Evolutionary conservation across 2,888 invertebrate species (phyloP).

Genomic region (Dasypogon diadema): DNA sequence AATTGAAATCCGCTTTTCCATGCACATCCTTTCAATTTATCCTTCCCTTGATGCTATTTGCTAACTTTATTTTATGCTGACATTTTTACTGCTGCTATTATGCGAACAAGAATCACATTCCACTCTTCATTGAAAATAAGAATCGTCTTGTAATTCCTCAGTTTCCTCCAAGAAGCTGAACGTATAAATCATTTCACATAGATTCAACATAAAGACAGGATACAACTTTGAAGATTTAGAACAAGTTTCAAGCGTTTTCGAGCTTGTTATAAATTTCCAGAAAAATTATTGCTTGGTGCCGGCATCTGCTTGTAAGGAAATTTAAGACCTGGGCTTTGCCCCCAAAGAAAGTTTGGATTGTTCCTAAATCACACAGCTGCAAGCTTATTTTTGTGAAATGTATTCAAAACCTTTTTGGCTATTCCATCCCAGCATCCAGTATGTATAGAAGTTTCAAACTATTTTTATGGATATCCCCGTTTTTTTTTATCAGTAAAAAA

Average conservation of each 20-base stretch:
- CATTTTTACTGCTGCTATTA: not conserved
- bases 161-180: not conserved
- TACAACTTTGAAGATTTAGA: conserved; percentile 37
- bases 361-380: conserved; percentile 8
- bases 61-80: not conserved
- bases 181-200: conserved; percentile 16
- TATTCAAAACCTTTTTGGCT: not conserved
- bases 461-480: not conserved
- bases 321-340: conserved; percentile 19
- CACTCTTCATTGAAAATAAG: not conserved
- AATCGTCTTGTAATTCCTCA: not conserved
- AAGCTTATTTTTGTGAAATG: not conserved
- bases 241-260: conserved; percentile 31
- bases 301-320: conserved; percentile 1
- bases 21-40: no score
- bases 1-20: no score
- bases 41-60: no score
- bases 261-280: conserved; percentile 2
- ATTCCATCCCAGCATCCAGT: no score
- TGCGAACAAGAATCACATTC: not conserved
- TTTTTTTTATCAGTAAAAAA: no score
- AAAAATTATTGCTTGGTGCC: conserved; percentile 14
- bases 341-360: not conserved
- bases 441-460: not conserved
- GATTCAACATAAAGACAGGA: not conserved